Evolutionary conservation across 1,140 invertebrate genomes (phyloP).

Genomic region (Camponotus floridanus): DNA sequence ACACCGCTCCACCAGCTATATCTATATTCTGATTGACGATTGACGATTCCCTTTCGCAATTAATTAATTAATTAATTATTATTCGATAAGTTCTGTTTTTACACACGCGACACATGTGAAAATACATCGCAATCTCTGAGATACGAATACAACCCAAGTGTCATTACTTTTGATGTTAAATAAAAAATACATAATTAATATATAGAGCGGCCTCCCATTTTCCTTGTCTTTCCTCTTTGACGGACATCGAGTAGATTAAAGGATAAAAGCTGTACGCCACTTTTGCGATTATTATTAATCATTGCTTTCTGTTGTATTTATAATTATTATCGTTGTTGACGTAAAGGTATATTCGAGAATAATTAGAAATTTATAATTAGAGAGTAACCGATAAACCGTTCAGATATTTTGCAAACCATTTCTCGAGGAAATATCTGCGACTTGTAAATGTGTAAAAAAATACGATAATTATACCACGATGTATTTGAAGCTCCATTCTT

Average conservation of each 20-base stretch:
- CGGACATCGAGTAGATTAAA: neutral
- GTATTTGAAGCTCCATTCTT: conserved; percentile 27
- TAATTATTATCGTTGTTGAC: conserved; percentile 12
- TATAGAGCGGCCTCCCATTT: conserved; percentile 69
- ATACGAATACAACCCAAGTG: conserved; percentile 85
- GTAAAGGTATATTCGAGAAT: conserved; percentile 4
- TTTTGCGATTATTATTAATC: conserved; percentile 21
- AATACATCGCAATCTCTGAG: conserved; percentile 41
- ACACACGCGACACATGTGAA: conserved; percentile 71
- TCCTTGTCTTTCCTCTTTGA: conserved; percentile 50
- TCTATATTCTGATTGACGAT: conserved; percentile 81
- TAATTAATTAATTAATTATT: conserved; percentile 79
- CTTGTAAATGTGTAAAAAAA: conserved; percentile 37
- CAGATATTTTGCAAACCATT: conserved; percentile 17
- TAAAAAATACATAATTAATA: conserved; percentile 85
- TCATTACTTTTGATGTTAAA: conserved; percentile 86
- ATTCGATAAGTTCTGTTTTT: conserved; percentile 84
- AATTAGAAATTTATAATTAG: neutral
- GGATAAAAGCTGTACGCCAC: neutral
- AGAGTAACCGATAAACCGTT: conserved; percentile 6
- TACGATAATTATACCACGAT: conserved; percentile 21
- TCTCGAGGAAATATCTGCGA: conserved; percentile 9
- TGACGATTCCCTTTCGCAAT: conserved; percentile 82
- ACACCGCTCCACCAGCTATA: conserved; percentile 79
- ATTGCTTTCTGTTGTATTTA: conserved; percentile 14